Percentiles rank a stretch among this genome's conserved stretches.
These are phyloP conservation scores for Bambusicola thoracicus DNA, from an alignment of 2,113 vertebrate genomes.

Conservation along the genomic window DNA sequence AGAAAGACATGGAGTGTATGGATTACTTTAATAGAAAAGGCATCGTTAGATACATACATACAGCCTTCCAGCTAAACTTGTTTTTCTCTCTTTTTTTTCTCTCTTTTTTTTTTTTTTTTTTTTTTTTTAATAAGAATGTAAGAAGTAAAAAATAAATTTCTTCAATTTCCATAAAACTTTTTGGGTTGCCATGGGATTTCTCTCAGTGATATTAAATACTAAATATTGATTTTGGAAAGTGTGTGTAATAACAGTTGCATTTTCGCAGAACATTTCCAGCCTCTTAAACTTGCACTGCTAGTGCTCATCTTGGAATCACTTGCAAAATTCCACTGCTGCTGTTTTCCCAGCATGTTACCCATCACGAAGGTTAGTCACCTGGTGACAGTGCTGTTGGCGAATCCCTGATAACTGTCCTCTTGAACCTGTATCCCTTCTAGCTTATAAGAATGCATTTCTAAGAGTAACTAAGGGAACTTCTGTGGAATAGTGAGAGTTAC, in stretches of 20 bases:
- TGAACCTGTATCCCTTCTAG: not conserved
- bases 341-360: not conserved
- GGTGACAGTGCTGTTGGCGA: not conserved
- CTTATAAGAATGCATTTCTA: not conserved
- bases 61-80: not conserved
- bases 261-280: not conserved
- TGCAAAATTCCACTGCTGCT: not conserved
- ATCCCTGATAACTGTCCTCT: not conserved
- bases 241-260: not conserved
- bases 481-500: not conserved
- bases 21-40: not conserved
- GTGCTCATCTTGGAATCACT: not conserved
- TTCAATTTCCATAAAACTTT: not conserved
- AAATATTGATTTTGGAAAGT: not conserved
- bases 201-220: not conserved
- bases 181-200: not conserved
- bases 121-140: not conserved
- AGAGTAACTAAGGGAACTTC: not conserved
- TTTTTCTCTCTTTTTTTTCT: not conserved
- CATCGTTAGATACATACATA: not conserved
- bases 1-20: not conserved
- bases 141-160: not conserved
- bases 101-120: not conserved
- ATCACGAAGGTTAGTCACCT: not conserved
- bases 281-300: not conserved